Base-by-base conservation (phyloP, 2,888 invertebrate species). In the Nephrocerus scutellatus region DNA sequence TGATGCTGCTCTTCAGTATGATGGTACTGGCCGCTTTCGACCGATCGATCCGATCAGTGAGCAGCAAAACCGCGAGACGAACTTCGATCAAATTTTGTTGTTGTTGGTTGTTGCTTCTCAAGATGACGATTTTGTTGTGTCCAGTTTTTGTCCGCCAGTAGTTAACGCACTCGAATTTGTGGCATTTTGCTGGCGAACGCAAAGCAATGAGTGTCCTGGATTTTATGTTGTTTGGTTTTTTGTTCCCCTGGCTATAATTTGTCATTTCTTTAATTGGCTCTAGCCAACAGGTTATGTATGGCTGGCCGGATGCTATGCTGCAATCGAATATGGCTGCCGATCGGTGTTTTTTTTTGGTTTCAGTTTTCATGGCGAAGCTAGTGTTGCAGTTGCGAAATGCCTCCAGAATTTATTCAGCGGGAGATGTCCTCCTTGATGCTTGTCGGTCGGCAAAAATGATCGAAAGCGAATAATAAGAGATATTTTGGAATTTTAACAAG, bases 401-500 rank as follows among this genome's bases (percentile, higher is more conserved):
- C n/a, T n/a, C n/a, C n/a, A n/a, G n/a, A n/a, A n/a, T n/a, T n/a
- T n/a, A n/a, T n/a, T n/a, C n/a, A n/a, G n/a, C n/a, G n/a, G n/a
- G n/a, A n/a, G n/a, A 10, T 22, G 22, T 22, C 9, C 22, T 22
- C 10, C 9, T 9, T 22, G 10, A 10, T 18, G 16, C 19, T 18
- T 16, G 18, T 16, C 10, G 30, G 14, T n/a, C n/a, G n/a, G n/a
- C n/a, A n/a, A 37, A 45, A 48, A 45, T 51, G 48, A 44, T 50
- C 44, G 45, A 44, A 48, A 43, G 44, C 47, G 46, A 48, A 50
- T 50, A 48, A 42, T 44, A 40, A 42, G 38, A 49, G 44, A 40
- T 44, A 52, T 48, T 46, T 46, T 51, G 56, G 58, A 59, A 59
- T 59, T 59, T 59, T 59, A 59, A 59, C 58, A 57, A 59, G 55